Evolutionary conservation across 1,140 invertebrate species (phyloP).

Genomic region (Colletes gigas): DNA sequence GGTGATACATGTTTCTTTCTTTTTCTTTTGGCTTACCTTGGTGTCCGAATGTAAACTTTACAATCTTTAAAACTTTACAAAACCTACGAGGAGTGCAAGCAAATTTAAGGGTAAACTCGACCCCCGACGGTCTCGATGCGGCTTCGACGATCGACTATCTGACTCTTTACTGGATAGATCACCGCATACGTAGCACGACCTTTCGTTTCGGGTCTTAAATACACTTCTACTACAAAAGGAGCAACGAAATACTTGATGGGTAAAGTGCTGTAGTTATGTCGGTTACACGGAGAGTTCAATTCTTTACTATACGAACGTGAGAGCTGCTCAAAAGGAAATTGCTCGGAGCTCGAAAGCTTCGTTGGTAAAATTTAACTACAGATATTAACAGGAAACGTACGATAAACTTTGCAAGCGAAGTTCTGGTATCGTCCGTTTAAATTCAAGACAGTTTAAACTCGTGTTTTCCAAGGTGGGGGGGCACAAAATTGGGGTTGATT

Average conservation of each 20-base stretch:
- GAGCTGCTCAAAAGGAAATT: neutral
- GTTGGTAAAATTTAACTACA: no score
- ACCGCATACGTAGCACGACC: constrained; percentile 3
- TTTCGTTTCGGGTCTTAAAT: constrained; percentile 21
- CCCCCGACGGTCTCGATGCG: constrained; percentile 2
- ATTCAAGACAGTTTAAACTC: no score
- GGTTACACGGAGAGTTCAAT: neutral
- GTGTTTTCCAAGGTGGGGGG: no score
- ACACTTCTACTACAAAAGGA: constrained; percentile 38
- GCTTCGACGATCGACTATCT: constrained; percentile 22
- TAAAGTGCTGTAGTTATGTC: constrained; percentile 25
- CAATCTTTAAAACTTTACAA: no score
- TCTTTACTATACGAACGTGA: neutral
- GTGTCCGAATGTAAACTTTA: neutral
- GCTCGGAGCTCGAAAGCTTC: neutral
- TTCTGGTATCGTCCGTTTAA: no score
- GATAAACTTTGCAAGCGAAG: no score
- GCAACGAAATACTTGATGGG: constrained; percentile 28
- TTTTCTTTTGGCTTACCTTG: constrained; percentile 14
- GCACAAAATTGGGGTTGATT: no score
- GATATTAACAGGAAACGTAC: no score
- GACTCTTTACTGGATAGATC: constrained; percentile 26
- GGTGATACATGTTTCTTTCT: neutral
- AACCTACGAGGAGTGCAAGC: constrained; percentile 44
- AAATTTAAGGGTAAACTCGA: constrained; percentile 13